Base-by-base conservation (phyloP, 2,113 vertebrate species). In the Tachuris rubrigastra region DNA sequence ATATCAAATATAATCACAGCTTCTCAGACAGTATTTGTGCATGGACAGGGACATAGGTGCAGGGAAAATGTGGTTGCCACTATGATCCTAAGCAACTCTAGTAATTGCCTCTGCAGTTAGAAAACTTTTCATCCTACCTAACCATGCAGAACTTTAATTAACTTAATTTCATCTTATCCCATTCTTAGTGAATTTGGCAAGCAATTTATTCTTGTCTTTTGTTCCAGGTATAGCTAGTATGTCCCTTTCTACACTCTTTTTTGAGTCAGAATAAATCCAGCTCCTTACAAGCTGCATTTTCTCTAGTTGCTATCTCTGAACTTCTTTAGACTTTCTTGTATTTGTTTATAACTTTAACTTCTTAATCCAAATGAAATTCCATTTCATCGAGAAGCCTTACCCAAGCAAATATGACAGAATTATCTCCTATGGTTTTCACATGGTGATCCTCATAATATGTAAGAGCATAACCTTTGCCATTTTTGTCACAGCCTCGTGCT, bases 31-130 rank as follows among this genome's bases (percentile, higher is more conserved):
- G 14, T 60, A n/a, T 65, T 60, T 49, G 23, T 18, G n/a, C 30
- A 72, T 39, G 0, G 1, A 41, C 25, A 73, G 9, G 10, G 25
- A 56, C 11, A 39, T 0, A 55, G 28, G 8, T 4, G 39, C 35
- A 72, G 10, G 31, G 33, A 76, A 79, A 30, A 42, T 1, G 14
- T 2, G 3, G 11, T 60, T 91, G 25, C 25, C 67, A 62, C 33
- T 37, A 33, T 13, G 19, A 11, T 44, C 24, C 28, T 53, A 44
- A 87, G 33, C 5, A 53, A 37, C 47, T 23, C 20, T 31, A 68
- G 71, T 39, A 63, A 16, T 44, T 60, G 17, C 18, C 7, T 76
- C 27, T 88, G 22, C 7, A 37, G 20, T 35, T 35, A 56, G 16
- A 59, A 78, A 81, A 31, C 6, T 53, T 91, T 65, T 85, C 16